Evolutionary conservation across 2,113 vertebrate genomes (phyloP).

Genomic region (Scopus umbretta): DNA sequence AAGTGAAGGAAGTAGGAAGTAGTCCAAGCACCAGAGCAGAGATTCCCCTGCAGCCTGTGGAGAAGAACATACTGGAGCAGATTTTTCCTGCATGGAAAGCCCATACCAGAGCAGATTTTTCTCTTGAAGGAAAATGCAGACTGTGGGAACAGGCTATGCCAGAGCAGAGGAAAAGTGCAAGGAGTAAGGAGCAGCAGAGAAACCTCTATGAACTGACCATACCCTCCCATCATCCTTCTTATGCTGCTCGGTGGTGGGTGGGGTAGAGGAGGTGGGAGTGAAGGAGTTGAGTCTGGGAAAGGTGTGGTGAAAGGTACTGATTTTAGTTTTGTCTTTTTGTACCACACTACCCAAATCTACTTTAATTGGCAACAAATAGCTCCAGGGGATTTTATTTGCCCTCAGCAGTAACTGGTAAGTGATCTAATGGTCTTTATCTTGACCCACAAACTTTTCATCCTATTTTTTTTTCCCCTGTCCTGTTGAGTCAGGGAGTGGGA

Average conservation of each 20-base stretch:
- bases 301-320: background rate
- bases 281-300: background rate
- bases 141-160: background rate
- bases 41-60: background rate
- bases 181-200: background rate
- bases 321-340: background rate
- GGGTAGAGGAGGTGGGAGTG: background rate
- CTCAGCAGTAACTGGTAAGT: background rate
- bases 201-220: background rate
- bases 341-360: background rate
- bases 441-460: background rate
- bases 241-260: accelerated
- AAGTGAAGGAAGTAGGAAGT: background rate
- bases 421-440: background rate
- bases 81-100: background rate
- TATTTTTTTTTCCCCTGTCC: background rate
- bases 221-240: background rate
- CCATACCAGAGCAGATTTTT: background rate
- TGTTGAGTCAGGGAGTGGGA: background rate
- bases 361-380: background rate
- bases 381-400: too few species aligned
- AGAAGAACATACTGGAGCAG: background rate
- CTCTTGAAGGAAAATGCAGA: background rate
- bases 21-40: background rate
- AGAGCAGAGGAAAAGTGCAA: background rate